Evolutionary conservation across 30 jellyfish, hydroid and myxozoan species (phyloP).

Genomic region (Aurelia aurita): DNA sequence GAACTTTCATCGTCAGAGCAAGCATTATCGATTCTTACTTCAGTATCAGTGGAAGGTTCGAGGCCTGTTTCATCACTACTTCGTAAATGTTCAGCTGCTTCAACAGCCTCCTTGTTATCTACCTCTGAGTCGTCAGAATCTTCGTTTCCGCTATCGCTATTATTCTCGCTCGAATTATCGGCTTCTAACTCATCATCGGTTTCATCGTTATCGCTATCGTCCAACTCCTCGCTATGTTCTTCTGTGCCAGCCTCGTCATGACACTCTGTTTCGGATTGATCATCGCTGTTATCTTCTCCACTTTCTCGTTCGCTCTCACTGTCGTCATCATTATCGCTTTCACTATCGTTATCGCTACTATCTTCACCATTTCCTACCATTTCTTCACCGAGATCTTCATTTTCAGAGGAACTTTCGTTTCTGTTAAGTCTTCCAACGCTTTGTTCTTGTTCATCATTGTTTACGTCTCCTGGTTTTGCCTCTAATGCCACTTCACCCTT

Average conservation of each 20-base stretch:
- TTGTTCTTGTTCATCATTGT: background rate
- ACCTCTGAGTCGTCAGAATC: background rate
- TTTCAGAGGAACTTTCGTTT: background rate
- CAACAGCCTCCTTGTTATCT: background rate
- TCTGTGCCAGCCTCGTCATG: slow-evolving; percentile 20
- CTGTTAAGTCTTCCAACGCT: background rate
- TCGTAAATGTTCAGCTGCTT: background rate
- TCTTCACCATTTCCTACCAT: background rate
- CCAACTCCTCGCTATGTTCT: background rate
- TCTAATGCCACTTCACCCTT: no score
- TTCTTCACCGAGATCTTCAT: background rate
- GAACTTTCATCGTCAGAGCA: background rate
- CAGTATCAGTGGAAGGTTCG: background rate
- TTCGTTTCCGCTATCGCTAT: background rate
- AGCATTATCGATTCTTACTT: background rate
- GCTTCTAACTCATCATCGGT: slow-evolving; percentile 8
- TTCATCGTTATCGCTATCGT: slow-evolving; percentile 8
- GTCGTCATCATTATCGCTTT: slow-evolving; percentile 16
- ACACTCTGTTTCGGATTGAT: background rate
- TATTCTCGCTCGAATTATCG: background rate
- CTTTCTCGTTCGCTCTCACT: slow-evolving; percentile 17
- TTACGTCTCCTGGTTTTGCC: background rate
- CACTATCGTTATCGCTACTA: background rate
- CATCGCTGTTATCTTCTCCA: slow-evolving; percentile 23
- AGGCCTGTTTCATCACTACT: background rate